These are phyloP conservation scores for Pantala flavescens DNA, from an alignment of 1,140 invertebrate species.

Conservation along the genomic window DNA sequence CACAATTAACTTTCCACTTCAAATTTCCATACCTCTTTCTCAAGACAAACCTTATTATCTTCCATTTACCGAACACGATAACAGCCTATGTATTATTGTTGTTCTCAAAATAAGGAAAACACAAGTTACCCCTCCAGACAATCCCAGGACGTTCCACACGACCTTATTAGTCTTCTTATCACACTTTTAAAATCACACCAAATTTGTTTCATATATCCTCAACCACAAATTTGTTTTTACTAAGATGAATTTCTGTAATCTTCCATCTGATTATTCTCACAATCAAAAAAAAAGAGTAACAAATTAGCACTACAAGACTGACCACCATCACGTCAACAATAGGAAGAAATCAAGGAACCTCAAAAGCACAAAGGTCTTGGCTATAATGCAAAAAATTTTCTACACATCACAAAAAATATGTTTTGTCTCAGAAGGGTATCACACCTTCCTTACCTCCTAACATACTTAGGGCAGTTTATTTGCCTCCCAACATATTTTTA, in stretches of 20 bases:
- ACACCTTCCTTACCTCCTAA: background rate
- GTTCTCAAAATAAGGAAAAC: background rate
- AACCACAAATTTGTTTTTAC: conserved; percentile 4
- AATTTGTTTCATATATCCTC: conserved; percentile 3
- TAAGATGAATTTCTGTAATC: background rate
- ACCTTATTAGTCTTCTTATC: conserved; percentile 7
- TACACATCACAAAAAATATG: conserved; percentile 10
- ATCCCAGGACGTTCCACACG: conserved; percentile 2
- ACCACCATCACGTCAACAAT: conserved; percentile 8
- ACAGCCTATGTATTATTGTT: conserved; percentile 4
- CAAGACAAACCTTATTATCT: background rate
- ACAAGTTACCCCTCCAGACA: conserved; percentile 8
- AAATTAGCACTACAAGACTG: background rate
- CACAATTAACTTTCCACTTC: background rate
- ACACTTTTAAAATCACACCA: conserved; percentile 10
- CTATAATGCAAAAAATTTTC: background rate
- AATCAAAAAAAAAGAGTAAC: conserved; percentile 4
- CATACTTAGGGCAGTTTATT: background rate
- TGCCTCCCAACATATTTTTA: background rate
- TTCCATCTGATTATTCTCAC: background rate
- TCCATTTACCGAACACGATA: conserved; percentile 1
- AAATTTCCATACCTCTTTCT: background rate
- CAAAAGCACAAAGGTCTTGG: conserved; percentile 6
- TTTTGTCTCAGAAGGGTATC: background rate
- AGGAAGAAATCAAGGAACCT: conserved; percentile 9